Evolutionary conservation across 1,140 invertebrate genomes (phyloP).

Genomic region (Drosophila yakuba): DNA sequence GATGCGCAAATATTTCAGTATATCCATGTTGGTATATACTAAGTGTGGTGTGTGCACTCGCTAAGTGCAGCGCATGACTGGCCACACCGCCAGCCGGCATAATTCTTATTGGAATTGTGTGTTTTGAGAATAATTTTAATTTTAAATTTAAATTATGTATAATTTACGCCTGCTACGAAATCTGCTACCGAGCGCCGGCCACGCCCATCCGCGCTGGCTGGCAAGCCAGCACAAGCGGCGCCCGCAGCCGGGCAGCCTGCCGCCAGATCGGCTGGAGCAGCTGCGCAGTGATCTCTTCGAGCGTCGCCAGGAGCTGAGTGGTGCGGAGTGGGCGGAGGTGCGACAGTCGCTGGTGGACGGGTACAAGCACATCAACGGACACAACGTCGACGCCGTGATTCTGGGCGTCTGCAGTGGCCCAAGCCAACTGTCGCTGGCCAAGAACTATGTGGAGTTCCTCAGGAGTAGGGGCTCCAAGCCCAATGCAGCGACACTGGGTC

Average conservation of each 20-base stretch:
- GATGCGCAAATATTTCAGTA: too few species aligned
- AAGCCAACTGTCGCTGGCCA: slow-evolving; percentile 85
- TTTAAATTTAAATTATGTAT: slow-evolving; percentile 36
- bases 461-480: slow-evolving; percentile 83
- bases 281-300: slow-evolving; percentile 56
- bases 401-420: slow-evolving; percentile 85
- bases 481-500: slow-evolving; percentile 86
- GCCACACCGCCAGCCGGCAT: not conserved
- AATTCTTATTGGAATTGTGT: not conserved
- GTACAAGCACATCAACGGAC: slow-evolving; percentile 79
- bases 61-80: not conserved
- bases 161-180: slow-evolving; percentile 48
- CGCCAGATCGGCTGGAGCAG: slow-evolving; percentile 55
- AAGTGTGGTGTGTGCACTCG: not conserved
- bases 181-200: slow-evolving; percentile 2
- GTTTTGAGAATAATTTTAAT: too few species aligned
- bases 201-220: not conserved
- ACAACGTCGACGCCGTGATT: slow-evolving; percentile 87
- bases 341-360: slow-evolving; percentile 41
- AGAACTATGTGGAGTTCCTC: slow-evolving; percentile 87
- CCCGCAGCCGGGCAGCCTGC: slow-evolving; percentile 31
- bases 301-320: slow-evolving; percentile 28
- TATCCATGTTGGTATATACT: not conserved
- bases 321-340: slow-evolving; percentile 60
- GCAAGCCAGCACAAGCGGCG: slow-evolving; percentile 60